A percentile compares a stretch with the other conserved stretches of the same genome.
Evolutionary conservation across 2,888 invertebrate species (phyloP).

Genomic region (Melangyna quadrimaculata): DNA sequence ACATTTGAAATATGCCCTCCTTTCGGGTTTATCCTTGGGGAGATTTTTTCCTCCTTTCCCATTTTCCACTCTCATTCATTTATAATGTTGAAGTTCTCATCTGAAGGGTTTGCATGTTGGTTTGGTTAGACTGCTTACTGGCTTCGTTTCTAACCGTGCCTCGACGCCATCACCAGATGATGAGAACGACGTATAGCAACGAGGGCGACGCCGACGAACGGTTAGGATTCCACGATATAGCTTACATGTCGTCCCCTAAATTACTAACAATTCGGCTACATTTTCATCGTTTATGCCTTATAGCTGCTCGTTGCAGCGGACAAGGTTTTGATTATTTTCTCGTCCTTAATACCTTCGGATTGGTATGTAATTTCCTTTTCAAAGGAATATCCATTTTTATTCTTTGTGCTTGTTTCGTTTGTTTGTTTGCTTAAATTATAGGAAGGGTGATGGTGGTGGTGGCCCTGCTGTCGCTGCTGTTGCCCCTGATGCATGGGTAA

Average conservation of each 20-base stretch:
- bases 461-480: neutral
- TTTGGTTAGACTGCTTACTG: slow-evolving; percentile 2
- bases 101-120: slow-evolving; percentile 44
- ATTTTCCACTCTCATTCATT: slow-evolving; percentile 35
- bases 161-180: neutral
- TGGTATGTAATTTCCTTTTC: slow-evolving; percentile 68
- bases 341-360: slow-evolving; percentile 65
- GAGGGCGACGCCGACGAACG: neutral
- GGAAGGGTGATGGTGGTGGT: slow-evolving; percentile 48
- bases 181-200: neutral
- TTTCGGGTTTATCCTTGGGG: slow-evolving; percentile 62
- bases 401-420: slow-evolving; percentile 15
- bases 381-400: slow-evolving; percentile 62
- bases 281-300: slow-evolving; percentile 7
- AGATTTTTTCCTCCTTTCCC: slow-evolving; percentile 21
- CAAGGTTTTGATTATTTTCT: slow-evolving; percentile 65
- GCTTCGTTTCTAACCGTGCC: neutral
- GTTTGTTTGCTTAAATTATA: slow-evolving; percentile 21
- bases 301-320: slow-evolving; percentile 44
- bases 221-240: neutral
- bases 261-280: slow-evolving; percentile 42
- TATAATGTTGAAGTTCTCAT: slow-evolving; percentile 58
- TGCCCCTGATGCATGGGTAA: neutral
- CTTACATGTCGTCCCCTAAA: slow-evolving; percentile 60
- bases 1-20: slow-evolving; percentile 56